Evolutionary conservation across 2,888 invertebrate genomes (phyloP), one percentile per base, ranked within the genome.

Genomic region (Teleiodes luculella): DNA sequence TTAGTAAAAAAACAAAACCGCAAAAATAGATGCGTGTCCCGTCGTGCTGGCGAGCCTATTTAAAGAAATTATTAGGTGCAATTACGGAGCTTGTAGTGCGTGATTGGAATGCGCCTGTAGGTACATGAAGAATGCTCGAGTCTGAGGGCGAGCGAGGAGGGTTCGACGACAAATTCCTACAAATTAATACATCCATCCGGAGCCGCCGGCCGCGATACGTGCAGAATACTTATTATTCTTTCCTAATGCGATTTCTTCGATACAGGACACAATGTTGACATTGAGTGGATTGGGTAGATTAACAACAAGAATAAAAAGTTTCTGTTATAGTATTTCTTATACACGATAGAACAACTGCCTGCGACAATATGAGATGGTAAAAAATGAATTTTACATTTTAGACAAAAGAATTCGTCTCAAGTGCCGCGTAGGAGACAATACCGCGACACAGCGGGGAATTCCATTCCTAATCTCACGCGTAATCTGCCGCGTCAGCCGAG

Each of bases 21-120:
- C 37, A 28, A n/a, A 24, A 43, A 43, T 28, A 28, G 43, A 7
- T 47, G 14, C 37, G 13, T 28, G 13, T 6, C 35, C 51, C 59
- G 53, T 57, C 52, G 59, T 57, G 64, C 65, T 62, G 66, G 68
- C 67, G 71, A 63, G 72, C 72, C 78, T 86, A 82, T 87, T 88
- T 89, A 86, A 86, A 84, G 87, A 84, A 83, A 87, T 88, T 85
- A 88, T 88, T 87, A 87, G 85, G 84, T 82, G 78, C 87, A 89
- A 88, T 89, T 89, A 89, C 84, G 80, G 82, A 78, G 76, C 86
- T 83, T 87, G 88, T 88, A 74, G 88, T 80, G 81, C 89, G 89
- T 89, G 89, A 89, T 88, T 89, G 87, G 89, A 88, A 89, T 89
- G 74, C 78, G 67, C n/a, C n/a, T n/a, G n/a, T n/a, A n/a, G n/a